These are phyloP conservation scores for Eupithecia vulgata DNA, from an alignment of 2,888 invertebrate species.

Conservation along the genomic window DNA sequence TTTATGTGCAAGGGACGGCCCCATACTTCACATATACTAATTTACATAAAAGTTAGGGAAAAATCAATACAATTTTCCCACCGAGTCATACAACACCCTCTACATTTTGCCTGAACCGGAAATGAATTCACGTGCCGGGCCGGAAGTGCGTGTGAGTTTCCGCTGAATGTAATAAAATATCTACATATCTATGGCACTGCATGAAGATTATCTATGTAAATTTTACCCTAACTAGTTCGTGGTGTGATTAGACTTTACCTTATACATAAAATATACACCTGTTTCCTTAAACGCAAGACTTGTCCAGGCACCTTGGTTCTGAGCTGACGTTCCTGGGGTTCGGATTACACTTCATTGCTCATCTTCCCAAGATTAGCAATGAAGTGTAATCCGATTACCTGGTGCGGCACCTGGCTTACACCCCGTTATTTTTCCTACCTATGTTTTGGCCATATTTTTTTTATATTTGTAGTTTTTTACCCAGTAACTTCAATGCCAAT, in stretches of 20 bases:
- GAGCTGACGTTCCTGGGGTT: not conserved
- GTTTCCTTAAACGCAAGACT: not conserved
- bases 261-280: too few species aligned
- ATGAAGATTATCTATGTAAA: not conserved
- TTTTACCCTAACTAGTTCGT: not conserved
- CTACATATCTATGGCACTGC: slow-evolving; percentile 11
- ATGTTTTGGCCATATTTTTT: not conserved
- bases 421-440: not conserved
- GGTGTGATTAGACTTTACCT: not conserved
- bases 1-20: not conserved
- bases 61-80: slow-evolving; percentile 75
- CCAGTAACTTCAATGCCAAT: not conserved
- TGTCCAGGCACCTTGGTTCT: not conserved
- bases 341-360: not conserved
- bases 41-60: slow-evolving; percentile 25
- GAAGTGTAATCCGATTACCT: too few species aligned
- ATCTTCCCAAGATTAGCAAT: too few species aligned
- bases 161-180: slow-evolving; percentile 37
- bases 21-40: not conserved
- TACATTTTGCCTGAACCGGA: slow-evolving; percentile 43
- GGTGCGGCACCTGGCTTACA: not conserved
- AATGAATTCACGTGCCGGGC: slow-evolving; percentile 46
- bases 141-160: slow-evolving; percentile 44
- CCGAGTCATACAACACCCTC: slow-evolving; percentile 45
- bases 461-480: not conserved